Percentiles rank a stretch among this genome's conserved stretches.
phyloP scores from a whole-genome alignment of 37 sponge, comb jelly and placozoan genomes.

The Aphrocallistes beatrix region DNA sequence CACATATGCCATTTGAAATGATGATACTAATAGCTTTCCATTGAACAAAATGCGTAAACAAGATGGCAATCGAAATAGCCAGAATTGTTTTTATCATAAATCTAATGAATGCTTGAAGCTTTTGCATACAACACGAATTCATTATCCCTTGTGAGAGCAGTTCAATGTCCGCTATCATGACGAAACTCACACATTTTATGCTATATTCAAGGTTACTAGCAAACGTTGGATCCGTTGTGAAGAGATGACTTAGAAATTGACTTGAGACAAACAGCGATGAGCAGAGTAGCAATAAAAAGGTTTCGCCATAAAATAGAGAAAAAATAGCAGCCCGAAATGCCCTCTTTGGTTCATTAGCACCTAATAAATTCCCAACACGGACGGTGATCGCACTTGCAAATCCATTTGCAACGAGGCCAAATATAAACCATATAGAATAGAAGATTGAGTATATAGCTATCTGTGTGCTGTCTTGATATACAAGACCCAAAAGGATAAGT shows the following conservation, averaged over 20 bases:
- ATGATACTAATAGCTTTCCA: constrained; percentile 9
- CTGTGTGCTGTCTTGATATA: background rate
- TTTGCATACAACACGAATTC: background rate
- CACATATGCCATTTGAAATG: too few relatives aligned
- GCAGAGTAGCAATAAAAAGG: background rate
- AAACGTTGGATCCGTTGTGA: background rate
- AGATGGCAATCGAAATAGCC: background rate
- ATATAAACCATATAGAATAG: background rate
- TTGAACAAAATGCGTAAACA: background rate
- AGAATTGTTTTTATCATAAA: background rate
- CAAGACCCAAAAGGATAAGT: background rate
- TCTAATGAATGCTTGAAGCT: background rate
- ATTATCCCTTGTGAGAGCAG: background rate
- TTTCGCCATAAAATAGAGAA: background rate
- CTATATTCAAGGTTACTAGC: background rate
- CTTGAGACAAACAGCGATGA: background rate
- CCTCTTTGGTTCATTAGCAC: background rate
- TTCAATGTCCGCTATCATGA: background rate
- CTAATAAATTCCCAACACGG: background rate
- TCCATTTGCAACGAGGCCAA: background rate
- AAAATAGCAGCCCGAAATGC: background rate
- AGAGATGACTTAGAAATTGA: background rate
- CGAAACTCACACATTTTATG: background rate
- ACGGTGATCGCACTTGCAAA: background rate
- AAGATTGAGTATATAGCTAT: constrained; percentile 11